phyloP scores from a whole-genome alignment of 2,113 vertebrate species.

The Syngnathus floridae region DNA sequence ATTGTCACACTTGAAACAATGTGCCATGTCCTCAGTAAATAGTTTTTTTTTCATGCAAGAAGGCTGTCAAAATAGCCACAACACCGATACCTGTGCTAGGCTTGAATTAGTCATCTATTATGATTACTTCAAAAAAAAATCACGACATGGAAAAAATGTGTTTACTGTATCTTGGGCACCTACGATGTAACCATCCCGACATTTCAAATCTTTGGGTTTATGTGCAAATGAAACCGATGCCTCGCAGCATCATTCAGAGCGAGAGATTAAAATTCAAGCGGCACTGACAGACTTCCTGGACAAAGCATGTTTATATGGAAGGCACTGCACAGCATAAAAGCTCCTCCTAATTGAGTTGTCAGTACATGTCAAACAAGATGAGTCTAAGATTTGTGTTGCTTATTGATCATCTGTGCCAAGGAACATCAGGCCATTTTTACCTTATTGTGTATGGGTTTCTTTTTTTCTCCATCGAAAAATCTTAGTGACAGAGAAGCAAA shows the following conservation, averaged over 20 bases:
- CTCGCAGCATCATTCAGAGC: conserved; percentile 7
- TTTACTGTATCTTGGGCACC: conserved; percentile 4
- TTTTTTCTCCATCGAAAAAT: conserved; percentile 12
- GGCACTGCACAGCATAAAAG: conserved; percentile 10
- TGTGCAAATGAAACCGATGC: conserved; percentile 32
- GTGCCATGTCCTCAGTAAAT: background rate
- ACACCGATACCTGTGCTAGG: background rate
- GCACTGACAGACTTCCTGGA: conserved; percentile 37
- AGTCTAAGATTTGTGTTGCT: conserved; percentile 36
- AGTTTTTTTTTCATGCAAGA: background rate
- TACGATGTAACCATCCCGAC: conserved; percentile 24
- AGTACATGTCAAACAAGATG: conserved; percentile 15
- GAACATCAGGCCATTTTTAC: conserved; percentile 42
- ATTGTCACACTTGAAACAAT: background rate
- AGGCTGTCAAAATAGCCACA: background rate
- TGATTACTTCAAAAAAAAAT: background rate
- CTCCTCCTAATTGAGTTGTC: conserved; percentile 23
- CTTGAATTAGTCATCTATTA: background rate
- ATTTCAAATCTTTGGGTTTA: conserved; percentile 18
- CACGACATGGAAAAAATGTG: conserved; percentile 3
- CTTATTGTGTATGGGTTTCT: background rate
- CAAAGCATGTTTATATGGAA: conserved; percentile 22
- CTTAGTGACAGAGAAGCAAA: conserved; percentile 11
- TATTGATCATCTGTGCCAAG: conserved; percentile 33
- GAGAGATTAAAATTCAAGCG: conserved; percentile 13